Conservation (phyloP, 2,797 vertebrate species). For the Microchirus variegatus region DNA sequence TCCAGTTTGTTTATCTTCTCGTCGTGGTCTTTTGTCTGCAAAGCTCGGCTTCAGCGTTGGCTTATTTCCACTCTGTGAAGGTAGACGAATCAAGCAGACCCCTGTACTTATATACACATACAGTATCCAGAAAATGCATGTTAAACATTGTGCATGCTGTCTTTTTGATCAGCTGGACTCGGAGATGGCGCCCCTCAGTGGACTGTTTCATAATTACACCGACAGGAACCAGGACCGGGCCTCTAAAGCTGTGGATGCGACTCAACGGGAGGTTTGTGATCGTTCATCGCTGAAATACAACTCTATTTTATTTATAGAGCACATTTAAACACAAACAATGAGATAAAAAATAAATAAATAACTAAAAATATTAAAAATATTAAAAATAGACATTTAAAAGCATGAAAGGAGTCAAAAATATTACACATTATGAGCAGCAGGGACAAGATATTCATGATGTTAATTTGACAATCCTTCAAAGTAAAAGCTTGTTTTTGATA, state of each 20-base stretch:
- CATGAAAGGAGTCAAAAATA: too few relatives aligned
- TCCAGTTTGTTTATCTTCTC: conserved; percentile 74
- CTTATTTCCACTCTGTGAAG: conserved; percentile 54
- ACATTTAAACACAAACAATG: too few relatives aligned
- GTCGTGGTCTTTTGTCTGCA: conserved; percentile 65
- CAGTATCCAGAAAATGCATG: background rate
- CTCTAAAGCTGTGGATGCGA: conserved; percentile 60
- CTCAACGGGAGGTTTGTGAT: conserved; percentile 66
- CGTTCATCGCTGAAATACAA: background rate
- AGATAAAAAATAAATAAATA: too few relatives aligned
- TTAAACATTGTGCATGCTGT: background rate
- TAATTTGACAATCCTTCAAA: too few relatives aligned
- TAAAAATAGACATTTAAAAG: too few relatives aligned
- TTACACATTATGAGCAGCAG: too few relatives aligned
- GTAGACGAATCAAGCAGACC: conserved; percentile 38
- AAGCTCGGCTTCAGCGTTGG: conserved; percentile 57
- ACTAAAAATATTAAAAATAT: too few relatives aligned
- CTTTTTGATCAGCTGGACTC: conserved; percentile 59
- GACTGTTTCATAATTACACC: conserved; percentile 70
- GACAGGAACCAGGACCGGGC: conserved; percentile 58
- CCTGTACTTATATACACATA: background rate
- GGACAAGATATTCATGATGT: too few relatives aligned
- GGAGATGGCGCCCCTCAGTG: conserved; percentile 55
- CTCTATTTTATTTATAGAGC: too few relatives aligned
- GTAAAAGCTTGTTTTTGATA: too few relatives aligned